Base-by-base conservation (phyloP, 2,888 invertebrate species). In the Hedychridium roseum region DNA sequence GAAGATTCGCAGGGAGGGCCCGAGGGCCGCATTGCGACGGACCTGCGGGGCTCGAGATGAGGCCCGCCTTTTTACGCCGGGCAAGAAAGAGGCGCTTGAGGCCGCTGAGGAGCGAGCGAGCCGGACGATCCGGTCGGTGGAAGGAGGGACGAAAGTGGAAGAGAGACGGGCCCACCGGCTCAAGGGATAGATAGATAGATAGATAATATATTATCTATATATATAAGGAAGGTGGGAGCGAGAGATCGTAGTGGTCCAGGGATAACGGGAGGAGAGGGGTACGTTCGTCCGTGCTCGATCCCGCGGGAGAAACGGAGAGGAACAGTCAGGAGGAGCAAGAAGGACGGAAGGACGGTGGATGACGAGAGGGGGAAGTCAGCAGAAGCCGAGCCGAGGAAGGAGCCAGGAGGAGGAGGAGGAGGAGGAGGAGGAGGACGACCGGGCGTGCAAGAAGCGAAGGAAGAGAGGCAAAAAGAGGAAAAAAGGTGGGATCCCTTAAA, bases 401-500 rank as follows among this genome's bases (percentile, higher is more conserved):
- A 34, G 20, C 40, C 48, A 41, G 44, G 54, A 49, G 43, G 46
- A 50, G 31, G 52, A 57, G 55, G 47, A 51, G 51, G 32, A 39
- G 42, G 15, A 38, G 46, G 60, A 41, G 46, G 53, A 45, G 39
- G 26, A 14, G 20, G 27, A 35, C 21, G 37, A 36, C 49, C 41
- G 62, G 57, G 56, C 54, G 56, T 56, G 60, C 60, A 65, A 69
- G 70, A 67, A 66, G 54, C 63, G 57, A 66, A 66, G 60, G 60
- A 62, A 64, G 66, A 64, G 64, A 61, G 61, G 54, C 57, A 68
- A 62, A 66, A 65, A 60, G 58, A 64, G 64, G 52, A 66, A 72
- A 73, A 76, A 73, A 70, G 64, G 62, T 69, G 70, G 69, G 73
- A 72, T 73, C 74, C 75, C 74, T 77, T 76, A 76, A 78, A 78